Evolutionary conservation across 1,140 invertebrate genomes (phyloP).

Genomic region (Ctenoplectra terminalis): DNA sequence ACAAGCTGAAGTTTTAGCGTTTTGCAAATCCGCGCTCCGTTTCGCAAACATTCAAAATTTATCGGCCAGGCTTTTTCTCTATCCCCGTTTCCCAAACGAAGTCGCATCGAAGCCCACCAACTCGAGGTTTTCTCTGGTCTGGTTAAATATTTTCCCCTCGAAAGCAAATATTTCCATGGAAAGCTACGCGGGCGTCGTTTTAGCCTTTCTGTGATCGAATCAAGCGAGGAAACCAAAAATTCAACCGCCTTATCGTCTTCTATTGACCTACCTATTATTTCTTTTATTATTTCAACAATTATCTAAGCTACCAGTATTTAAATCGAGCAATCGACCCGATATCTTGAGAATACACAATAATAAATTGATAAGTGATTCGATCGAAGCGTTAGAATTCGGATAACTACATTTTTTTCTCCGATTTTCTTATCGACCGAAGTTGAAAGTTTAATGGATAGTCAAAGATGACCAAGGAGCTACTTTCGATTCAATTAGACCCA

Average conservation of each 20-base stretch:
- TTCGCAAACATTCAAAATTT: conserved; percentile 33
- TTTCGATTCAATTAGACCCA: conserved; percentile 2
- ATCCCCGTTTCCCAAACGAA: not conserved
- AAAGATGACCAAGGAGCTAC: not conserved
- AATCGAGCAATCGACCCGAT: too few species aligned
- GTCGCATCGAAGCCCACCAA: not conserved
- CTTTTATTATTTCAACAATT: too few species aligned
- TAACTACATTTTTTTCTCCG: not conserved
- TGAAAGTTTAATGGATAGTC: not conserved
- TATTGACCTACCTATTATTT: too few species aligned
- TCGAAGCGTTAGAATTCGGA: not conserved
- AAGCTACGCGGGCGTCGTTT: not conserved
- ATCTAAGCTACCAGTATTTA: too few species aligned
- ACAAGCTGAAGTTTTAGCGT: conserved; percentile 8
- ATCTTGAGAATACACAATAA: too few species aligned
- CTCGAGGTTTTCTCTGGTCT: not conserved
- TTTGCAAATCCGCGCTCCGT: not conserved
- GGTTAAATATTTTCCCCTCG: not conserved
- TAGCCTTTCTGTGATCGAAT: not conserved
- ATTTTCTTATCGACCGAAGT: not conserved
- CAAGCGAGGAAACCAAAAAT: not conserved
- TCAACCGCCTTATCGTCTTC: too few species aligned
- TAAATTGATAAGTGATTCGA: not conserved
- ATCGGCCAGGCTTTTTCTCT: not conserved
- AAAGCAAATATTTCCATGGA: not conserved